These are phyloP conservation scores for Cacatua alba DNA, from an alignment of 2,113 vertebrate species.

Conservation along the genomic window DNA sequence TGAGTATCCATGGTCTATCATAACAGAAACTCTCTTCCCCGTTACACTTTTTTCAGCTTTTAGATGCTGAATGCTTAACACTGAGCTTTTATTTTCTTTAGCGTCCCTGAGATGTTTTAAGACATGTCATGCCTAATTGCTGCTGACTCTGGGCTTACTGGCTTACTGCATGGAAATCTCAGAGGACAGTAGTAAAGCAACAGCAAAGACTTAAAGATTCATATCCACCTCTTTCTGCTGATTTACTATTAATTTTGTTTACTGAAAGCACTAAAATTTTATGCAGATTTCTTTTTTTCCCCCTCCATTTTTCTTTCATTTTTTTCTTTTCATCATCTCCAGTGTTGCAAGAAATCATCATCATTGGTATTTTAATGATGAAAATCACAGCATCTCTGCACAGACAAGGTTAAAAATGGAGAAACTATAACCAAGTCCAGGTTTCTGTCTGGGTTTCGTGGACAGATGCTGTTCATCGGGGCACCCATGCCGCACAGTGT, in stretches of 20 bases:
- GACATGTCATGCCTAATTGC: not conserved
- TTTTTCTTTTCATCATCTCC: not conserved
- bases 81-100: not conserved
- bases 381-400: not conserved
- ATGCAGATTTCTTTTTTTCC: not conserved
- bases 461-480: not conserved
- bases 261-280: not conserved
- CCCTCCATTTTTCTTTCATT: not conserved
- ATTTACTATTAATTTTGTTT: not conserved
- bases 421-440: not conserved
- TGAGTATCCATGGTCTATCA: not conserved
- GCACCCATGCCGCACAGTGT: constrained; percentile 40
- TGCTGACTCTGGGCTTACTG: not conserved
- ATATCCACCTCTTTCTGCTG: not conserved
- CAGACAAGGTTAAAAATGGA: not conserved
- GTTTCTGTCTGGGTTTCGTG: not conserved
- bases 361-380: not conserved
- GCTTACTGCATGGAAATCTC: not conserved
- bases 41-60: not conserved
- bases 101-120: not conserved
- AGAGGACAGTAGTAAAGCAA: not conserved
- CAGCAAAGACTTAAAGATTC: not conserved
- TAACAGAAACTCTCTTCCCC: not conserved
- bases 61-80: not conserved
- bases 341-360: not conserved